Evolutionary conservation across 2,113 vertebrate species (phyloP), one percentile per base, ranked within the genome.

Genomic region (Apeltes quadracus): DNA sequence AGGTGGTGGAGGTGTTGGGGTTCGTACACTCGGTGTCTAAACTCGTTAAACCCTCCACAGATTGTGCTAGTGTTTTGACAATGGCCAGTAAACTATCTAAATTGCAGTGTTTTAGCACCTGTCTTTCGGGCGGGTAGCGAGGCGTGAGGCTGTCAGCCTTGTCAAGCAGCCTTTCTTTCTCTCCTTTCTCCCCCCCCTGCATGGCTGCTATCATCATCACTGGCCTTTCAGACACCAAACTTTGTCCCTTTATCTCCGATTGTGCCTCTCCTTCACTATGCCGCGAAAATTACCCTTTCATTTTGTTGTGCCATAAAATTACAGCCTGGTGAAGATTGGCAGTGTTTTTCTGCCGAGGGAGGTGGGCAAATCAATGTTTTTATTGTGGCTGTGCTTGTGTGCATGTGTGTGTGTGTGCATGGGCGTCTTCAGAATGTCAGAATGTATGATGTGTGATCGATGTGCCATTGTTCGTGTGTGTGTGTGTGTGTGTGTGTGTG

Each of bases 301-400:
- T 98, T 98, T 97, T 98, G 96, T 97, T 96, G 96, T 96, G 95
- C 95, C 95, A 94, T 97, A 95, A 97, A 99, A 98, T 99, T 97
- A 97, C 95, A 96, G 96, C 93, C 93, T 94, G 93, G 90, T 94
- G 90, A 96, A 98, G 97, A 98, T 98, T 99, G 97, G 95, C 95
- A 88, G 95, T 95, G 94, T 97, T 97, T 96, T 95, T 96, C 85
- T 75, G 64, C 74, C 72, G 78, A 69, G 78, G 81, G 93, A 92
- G 93, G 94, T 93, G 87, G 90, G 92, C 93, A 96, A 97, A 98
- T 99, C 97, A 98, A 98, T 98, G 96, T 96, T 97, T 96, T 96
- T 95, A 94, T 95, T 48, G 74, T 62, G 57, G 23, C 61, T 50
- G 69, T 56, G 71, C 22, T 41, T 23, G 29, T 69, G 54, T 29